Conservation (phyloP, 2,888 invertebrate genomes). For the Pandemis corylana region DNA sequence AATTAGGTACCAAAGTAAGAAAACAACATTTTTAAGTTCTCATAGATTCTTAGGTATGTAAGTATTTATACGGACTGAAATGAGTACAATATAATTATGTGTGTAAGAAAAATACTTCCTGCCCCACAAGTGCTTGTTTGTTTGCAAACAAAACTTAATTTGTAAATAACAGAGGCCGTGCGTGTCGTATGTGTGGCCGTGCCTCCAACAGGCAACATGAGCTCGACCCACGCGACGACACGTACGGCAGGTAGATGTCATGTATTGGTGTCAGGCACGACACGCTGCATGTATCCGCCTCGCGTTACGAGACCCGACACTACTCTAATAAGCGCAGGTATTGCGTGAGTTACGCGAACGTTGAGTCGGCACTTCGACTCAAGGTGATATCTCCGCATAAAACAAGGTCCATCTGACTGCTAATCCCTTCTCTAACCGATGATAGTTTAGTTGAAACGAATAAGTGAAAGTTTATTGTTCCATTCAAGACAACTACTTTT, state of each 20-base stretch:
- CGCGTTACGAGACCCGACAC: slow-evolving; percentile 13
- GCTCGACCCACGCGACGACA: not conserved
- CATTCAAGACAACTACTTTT: slow-evolving; percentile 5
- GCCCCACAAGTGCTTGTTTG: slow-evolving; percentile 2
- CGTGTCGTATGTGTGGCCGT: not conserved
- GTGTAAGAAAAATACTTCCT: not conserved
- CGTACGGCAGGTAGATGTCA: not conserved
- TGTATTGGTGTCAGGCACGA: slow-evolving; percentile 8
- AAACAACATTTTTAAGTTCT: no score
- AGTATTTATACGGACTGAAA: not conserved
- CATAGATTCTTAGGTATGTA: not conserved
- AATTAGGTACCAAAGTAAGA: no score
- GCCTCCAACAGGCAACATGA: not conserved
- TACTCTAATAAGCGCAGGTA: slow-evolving; percentile 9
- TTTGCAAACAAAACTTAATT: slow-evolving; percentile 1
- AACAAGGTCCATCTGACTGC: slow-evolving; percentile 72
- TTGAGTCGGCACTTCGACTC: slow-evolving; percentile 47
- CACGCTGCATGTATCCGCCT: slow-evolving; percentile 41
- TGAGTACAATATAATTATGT: not conserved
- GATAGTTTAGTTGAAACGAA: slow-evolving; percentile 53
- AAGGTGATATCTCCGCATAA: slow-evolving; percentile 65
- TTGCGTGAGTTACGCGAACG: slow-evolving; percentile 45
- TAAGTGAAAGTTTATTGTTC: slow-evolving; percentile 67
- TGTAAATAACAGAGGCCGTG: not conserved
- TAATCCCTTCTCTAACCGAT: slow-evolving; percentile 69